Evolutionary conservation across 2,113 vertebrate genomes (phyloP).

Genomic region (Onychorhynchus coronatus): DNA sequence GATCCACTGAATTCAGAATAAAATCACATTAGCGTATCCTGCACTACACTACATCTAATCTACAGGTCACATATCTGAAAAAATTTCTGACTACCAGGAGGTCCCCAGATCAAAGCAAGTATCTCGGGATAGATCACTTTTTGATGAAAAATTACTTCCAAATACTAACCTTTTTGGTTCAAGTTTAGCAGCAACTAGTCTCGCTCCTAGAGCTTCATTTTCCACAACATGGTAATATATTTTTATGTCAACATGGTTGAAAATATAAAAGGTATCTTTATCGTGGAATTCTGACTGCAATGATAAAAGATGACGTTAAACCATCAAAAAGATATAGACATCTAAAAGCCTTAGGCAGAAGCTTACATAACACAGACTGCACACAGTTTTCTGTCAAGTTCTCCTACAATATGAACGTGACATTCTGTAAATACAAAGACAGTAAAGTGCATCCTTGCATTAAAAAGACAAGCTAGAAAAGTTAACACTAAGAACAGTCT

Average conservation of each 20-base stretch:
- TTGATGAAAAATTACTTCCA: not conserved
- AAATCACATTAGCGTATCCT: not conserved
- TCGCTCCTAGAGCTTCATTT: slow-evolving; percentile 81
- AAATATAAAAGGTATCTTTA: slow-evolving; percentile 92
- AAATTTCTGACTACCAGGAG: not conserved
- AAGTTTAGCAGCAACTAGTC: slow-evolving; percentile 92
- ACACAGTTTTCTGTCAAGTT: not conserved
- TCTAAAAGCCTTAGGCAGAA: not conserved
- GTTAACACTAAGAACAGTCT: not conserved
- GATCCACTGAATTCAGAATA: not conserved
- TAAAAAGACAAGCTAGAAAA: not conserved
- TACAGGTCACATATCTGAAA: not conserved
- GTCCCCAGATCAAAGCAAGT: not conserved
- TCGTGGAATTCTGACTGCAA: slow-evolving; percentile 89
- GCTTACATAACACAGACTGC: not conserved
- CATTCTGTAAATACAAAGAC: not conserved
- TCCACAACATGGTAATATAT: slow-evolving; percentile 89
- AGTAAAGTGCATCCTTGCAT: not conserved
- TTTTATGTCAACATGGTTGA: slow-evolving; percentile 96
- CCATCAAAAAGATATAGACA: not conserved
- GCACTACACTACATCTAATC: not conserved
- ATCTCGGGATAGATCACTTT: not conserved
- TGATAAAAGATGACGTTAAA: slow-evolving; percentile 5
- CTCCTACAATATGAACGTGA: not conserved
- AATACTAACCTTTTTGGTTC: slow-evolving; percentile 90